A percentile compares a stretch with the other conserved stretches of the same genome.
Evolutionary conservation across 2,113 vertebrate species (phyloP).

Genomic region (Otocyon megalotis): DNA sequence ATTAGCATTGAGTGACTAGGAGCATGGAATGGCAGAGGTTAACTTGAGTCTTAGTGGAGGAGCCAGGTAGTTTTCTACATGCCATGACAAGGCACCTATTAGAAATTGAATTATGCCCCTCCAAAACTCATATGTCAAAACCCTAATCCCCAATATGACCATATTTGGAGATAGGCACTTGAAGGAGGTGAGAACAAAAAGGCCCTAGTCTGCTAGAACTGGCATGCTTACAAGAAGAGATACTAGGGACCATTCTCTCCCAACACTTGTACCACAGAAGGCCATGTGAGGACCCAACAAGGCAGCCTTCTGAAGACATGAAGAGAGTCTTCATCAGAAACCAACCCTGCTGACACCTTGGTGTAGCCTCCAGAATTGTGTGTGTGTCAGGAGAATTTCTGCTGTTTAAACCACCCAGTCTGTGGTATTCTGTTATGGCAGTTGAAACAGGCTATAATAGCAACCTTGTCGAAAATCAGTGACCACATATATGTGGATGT

Average conservation of each 20-base stretch:
- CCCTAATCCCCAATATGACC: rapidly evolving
- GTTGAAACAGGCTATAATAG: too few species aligned
- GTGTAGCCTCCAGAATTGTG: background rate
- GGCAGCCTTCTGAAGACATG: background rate
- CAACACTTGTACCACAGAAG: background rate
- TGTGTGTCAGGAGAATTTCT: background rate
- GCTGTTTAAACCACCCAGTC: background rate
- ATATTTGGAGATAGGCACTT: background rate
- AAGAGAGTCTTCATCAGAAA: background rate
- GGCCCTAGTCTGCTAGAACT: background rate
- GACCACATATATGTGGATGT: background rate
- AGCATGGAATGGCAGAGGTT: background rate
- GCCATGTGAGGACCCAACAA: background rate
- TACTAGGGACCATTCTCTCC: too few species aligned
- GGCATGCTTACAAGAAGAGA: background rate
- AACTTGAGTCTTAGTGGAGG: background rate
- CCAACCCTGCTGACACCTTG: too few species aligned
- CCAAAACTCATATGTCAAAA: background rate
- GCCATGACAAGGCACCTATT: background rate
- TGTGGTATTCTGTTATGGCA: background rate
- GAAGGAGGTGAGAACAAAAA: background rate
- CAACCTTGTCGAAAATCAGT: background rate
- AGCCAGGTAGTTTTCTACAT: background rate
- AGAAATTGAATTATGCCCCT: background rate
- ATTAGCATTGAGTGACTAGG: background rate